These are phyloP conservation scores for Metaphire vulgaris DNA, from an alignment of 1,140 invertebrate genomes.

Conservation along the genomic window DNA sequence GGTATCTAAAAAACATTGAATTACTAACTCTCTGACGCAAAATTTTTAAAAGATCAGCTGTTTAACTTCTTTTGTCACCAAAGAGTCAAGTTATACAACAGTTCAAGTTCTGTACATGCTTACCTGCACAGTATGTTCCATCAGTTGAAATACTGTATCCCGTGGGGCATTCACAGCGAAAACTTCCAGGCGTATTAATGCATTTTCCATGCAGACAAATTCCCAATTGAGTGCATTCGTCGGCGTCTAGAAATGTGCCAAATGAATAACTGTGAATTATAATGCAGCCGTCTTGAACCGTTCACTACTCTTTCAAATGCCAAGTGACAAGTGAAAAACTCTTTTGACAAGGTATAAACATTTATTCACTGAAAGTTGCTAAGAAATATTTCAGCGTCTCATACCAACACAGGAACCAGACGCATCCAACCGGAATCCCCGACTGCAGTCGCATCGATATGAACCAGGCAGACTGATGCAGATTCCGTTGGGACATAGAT, in stretches of 20 bases:
- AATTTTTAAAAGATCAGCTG: no score
- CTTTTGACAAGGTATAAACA: no score
- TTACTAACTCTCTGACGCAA: no score
- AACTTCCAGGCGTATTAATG: constrained; percentile 46
- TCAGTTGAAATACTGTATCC: constrained; percentile 53
- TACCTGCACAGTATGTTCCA: constrained; percentile 52
- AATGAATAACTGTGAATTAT: not conserved
- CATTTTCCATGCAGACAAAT: constrained; percentile 53
- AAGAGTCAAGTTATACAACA: no score
- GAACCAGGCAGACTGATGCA: constrained; percentile 66
- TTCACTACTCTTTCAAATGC: not conserved
- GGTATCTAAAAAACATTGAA: constrained; percentile 61
- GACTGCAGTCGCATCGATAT: constrained; percentile 70
- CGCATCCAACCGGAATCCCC: constrained; percentile 67
- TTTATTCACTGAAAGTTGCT: no score
- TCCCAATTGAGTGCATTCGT: constrained; percentile 74
- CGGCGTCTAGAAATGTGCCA: constrained; percentile 61
- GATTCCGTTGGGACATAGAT: constrained; percentile 69
- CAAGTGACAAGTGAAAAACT: not conserved
- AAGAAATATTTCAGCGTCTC: no score
- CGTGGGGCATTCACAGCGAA: constrained; percentile 47
- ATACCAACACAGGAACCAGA: constrained; percentile 19
- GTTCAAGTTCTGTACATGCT: no score
- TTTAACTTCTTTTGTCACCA: no score
- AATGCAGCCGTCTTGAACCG: not conserved